Conservation (phyloP, 2,797 vertebrate genomes). For the Esox lucius region DNA sequence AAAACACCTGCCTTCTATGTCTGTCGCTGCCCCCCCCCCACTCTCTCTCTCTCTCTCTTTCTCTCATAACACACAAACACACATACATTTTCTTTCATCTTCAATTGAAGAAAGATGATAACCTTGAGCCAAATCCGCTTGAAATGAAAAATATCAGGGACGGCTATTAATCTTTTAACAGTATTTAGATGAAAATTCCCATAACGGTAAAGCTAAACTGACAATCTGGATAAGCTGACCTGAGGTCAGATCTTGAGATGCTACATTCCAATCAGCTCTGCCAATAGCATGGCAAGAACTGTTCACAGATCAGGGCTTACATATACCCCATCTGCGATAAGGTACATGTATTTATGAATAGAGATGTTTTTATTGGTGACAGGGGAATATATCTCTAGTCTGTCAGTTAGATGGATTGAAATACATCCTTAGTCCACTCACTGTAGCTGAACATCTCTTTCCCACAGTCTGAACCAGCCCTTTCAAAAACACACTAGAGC, state of each 20-base stretch:
- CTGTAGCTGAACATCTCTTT: not conserved
- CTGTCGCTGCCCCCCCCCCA: not conserved
- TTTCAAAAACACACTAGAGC: conserved; percentile 4
- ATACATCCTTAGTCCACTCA: not conserved
- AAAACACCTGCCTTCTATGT: not conserved
- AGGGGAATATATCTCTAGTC: not conserved
- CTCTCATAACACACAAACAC: conserved; percentile 4
- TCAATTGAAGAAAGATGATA: conserved; percentile 15
- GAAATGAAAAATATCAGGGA: conserved; percentile 33
- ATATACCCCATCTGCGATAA: not conserved
- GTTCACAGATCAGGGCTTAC: not conserved
- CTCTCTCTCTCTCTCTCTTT: not conserved
- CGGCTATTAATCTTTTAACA: conserved; percentile 53
- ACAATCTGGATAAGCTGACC: conserved; percentile 25
- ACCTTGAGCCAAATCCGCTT: conserved; percentile 39
- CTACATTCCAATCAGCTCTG: conserved; percentile 22
- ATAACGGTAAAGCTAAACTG: not conserved
- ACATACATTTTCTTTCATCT: conserved; percentile 2
- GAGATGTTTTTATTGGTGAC: not conserved
- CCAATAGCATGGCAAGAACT: not conserved
- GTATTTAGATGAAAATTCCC: conserved; percentile 53
- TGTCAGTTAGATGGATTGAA: not conserved
- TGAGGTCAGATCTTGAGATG: conserved; percentile 11
- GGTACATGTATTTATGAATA: not conserved
- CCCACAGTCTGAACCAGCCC: not conserved